Evolutionary conservation across 2,888 invertebrate species (phyloP), one percentile per base, ranked within the genome.

Genomic region (Caenorhabditis plicata): DNA sequence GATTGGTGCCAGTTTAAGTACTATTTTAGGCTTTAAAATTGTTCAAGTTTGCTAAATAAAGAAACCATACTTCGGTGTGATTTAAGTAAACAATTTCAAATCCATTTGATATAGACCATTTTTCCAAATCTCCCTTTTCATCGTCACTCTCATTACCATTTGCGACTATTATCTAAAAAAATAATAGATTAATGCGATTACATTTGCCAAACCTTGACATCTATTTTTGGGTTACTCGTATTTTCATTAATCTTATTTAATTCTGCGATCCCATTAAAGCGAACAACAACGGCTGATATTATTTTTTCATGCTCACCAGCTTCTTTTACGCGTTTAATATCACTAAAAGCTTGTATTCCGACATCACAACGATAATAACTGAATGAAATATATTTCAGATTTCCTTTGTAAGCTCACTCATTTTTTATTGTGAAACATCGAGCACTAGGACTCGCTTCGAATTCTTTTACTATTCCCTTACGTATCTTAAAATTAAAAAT

Each of bases 1-100:
- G n/a, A n/a, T n/a, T n/a, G 57, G 40, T 4, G 29, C 40, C 23
- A 58, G 8, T 17, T 49, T 49, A n/a, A 58, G 48, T 5, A 31
- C 20, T 25, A 17, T 44, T 43, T 3, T 19, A n/a, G n/a, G n/a
- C 19, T 4, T 43, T 48, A 17, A 40, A 48, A 2, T 8, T n/a
- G 26, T 55, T 45, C 11, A 36, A 31, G 26, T 36, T 1, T n/a
- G n/a, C n/a, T n/a, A n/a, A n/a, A n/a, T n/a, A n/a, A n/a, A n/a
- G n/a, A n/a, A n/a, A n/a, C n/a, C n/a, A 17, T 35, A 41, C 50
- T 15, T 43, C 19, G 20, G 17, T 23, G 22, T 41, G 50, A 26
- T 9, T 22, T 11, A 45, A 23, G 22, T 42, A 44, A 4, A 50
- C 42, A 8, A 43, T 23, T 33, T 50, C 50, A 32, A 45, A 50